A percentile compares a stretch with the other conserved stretches of the same genome.
These are phyloP conservation scores for Notodonta ziczac DNA, from an alignment of 2,888 invertebrate species.

Conservation along the genomic window DNA sequence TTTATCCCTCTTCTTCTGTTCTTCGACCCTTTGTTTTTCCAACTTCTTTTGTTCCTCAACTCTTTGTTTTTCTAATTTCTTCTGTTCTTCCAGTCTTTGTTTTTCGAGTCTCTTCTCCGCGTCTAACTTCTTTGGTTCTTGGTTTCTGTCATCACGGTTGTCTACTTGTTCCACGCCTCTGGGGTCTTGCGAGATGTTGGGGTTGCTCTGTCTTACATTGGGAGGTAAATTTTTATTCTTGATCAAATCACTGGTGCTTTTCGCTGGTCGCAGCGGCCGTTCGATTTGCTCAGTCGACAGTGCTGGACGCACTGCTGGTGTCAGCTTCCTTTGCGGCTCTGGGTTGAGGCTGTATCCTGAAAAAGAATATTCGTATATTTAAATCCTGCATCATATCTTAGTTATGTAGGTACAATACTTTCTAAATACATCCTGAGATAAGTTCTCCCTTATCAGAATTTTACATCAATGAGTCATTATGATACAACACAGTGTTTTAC, in stretches of 20 bases:
- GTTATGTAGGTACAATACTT: background rate
- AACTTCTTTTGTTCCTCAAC: conserved; percentile 55
- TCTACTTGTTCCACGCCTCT: conserved; percentile 43
- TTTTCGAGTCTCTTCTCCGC: conserved; percentile 36
- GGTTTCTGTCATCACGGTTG: conserved; percentile 19
- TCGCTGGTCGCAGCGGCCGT: conserved; percentile 43
- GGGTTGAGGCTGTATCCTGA: conserved; percentile 46
- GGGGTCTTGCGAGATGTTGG: conserved; percentile 55
- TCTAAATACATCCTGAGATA: background rate
- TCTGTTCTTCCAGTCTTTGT: conserved; percentile 49
- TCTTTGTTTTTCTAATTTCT: conserved; percentile 60
- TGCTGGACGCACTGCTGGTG: conserved; percentile 53
- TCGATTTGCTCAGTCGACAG: conserved; percentile 34
- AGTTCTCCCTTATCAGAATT: background rate
- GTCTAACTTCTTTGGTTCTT: conserved; percentile 26
- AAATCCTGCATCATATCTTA: too few species aligned
- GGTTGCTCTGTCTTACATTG: conserved; percentile 50
- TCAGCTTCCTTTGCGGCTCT: conserved; percentile 49
- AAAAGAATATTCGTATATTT: conserved; percentile 25
- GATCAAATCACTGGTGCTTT: conserved; percentile 60
- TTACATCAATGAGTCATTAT: background rate
- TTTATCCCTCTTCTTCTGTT: conserved; percentile 56
- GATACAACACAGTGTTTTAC: background rate
- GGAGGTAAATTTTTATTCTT: conserved; percentile 35
- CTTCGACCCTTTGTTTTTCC: conserved; percentile 52